Evolutionary conservation across 1,140 invertebrate species (phyloP).

Genomic region (Pseudachorutes palmiensis): DNA sequence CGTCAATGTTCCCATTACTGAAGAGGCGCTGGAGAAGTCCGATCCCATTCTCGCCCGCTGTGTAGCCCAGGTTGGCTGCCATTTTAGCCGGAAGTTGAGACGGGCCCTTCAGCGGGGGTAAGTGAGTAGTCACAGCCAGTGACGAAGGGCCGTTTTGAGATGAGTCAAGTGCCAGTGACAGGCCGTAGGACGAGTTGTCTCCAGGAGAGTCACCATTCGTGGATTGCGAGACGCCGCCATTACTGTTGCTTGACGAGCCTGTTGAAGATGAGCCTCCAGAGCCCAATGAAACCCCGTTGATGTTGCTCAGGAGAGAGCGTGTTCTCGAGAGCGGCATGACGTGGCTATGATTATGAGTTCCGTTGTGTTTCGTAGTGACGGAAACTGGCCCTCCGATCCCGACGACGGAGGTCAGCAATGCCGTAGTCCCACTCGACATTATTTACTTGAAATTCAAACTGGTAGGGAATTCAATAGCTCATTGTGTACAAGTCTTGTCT

Average conservation of each 20-base stretch:
- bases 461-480: too few relatives aligned
- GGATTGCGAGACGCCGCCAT: constrained; percentile 42
- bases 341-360: constrained; percentile 29
- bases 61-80: background rate
- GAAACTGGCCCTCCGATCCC: constrained; percentile 10
- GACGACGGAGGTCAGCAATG: constrained; percentile 26
- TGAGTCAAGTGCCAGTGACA: constrained; percentile 21
- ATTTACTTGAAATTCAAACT: too few relatives aligned
- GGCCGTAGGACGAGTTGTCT: constrained; percentile 1
- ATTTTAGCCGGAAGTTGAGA: background rate
- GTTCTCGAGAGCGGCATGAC: constrained; percentile 46
- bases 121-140: constrained; percentile 10
- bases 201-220: constrained; percentile 40
- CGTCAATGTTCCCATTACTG: constrained; percentile 18
- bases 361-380: constrained; percentile 22
- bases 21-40: constrained; percentile 33
- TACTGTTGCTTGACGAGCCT: constrained; percentile 41
- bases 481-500: too few relatives aligned
- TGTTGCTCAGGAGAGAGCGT: constrained; percentile 44
- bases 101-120: constrained; percentile 35
- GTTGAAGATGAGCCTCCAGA: constrained; percentile 25
- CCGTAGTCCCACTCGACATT: constrained; percentile 37
- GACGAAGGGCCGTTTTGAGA: background rate
- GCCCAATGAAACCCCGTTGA: constrained; percentile 38
- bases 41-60: constrained; percentile 30